A percentile compares a stretch with the other conserved stretches of the same genome.
phyloP scores from a whole-genome alignment of 2,113 vertebrate species.

The Leptodactylus fuscus region DNA sequence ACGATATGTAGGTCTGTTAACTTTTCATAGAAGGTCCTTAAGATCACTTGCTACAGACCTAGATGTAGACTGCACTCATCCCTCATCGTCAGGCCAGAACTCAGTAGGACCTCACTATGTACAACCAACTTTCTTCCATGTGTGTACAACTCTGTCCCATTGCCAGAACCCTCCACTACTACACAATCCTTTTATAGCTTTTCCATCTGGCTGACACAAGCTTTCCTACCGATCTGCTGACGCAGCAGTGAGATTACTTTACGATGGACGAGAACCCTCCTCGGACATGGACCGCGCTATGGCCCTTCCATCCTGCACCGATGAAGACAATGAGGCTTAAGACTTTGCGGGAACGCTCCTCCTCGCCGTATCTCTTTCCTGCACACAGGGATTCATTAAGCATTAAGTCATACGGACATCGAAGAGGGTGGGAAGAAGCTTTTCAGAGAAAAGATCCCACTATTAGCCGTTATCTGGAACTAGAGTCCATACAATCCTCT shows the following conservation, averaged over 20 bases:
- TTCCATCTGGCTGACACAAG: no score
- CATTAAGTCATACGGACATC: slow-evolving; percentile 37
- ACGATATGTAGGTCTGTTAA: neutral
- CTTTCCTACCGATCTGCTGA: neutral
- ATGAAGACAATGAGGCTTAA: neutral
- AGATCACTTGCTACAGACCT: no score
- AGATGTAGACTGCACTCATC: no score
- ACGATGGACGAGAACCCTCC: neutral
- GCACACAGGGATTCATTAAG: slow-evolving; percentile 45
- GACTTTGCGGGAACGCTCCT: neutral
- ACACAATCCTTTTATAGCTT: no score
- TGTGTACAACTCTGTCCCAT: no score
- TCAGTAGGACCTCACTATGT: no score
- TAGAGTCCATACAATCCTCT: slow-evolving; percentile 38
- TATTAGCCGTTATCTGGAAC: slow-evolving; percentile 42
- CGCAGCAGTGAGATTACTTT: neutral
- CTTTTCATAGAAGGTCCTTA: no score
- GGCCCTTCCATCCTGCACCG: neutral
- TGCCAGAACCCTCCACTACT: no score
- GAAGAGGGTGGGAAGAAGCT: slow-evolving; percentile 24
- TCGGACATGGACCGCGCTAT: neutral
- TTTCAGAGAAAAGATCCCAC: slow-evolving; percentile 24
- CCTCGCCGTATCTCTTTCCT: slow-evolving; percentile 26
- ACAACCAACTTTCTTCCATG: no score
- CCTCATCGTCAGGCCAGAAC: no score